Base-by-base conservation (phyloP, 2,797 vertebrate species). In the Molossus alvarezi region DNA sequence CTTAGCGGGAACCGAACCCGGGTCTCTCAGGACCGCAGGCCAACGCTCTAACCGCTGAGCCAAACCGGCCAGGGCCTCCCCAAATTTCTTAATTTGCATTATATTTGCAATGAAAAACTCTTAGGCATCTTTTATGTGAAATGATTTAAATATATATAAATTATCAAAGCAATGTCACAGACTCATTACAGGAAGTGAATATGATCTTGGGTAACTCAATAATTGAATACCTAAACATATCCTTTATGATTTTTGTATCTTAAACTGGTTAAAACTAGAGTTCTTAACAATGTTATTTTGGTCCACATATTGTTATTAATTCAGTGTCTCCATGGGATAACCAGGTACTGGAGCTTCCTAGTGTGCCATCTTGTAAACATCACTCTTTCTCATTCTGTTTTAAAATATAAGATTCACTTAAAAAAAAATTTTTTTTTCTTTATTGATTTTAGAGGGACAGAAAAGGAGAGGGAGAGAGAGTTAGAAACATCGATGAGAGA, bases 171-270 rank as follows among this genome's bases (percentile, higher is more conserved):
- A 82, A 5, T 80, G 29, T 73, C 25, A 75, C 29, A 48, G n/a
- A 81, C 9, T 45, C 62, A 33, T 9, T 92, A 48, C 29, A 73
- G 45, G 64, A 18, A 82, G 13, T 77, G 17, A 65, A 64, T 69
- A 48, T 37, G 33, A 69, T 90, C 48, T 90, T 64, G 48, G 53
- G 33, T 79, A 79, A 73, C 77, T 90, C 51, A 85, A 81, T 81
- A 90, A 65, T 23, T 48, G 29, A 88, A 33, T 81, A 80, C 29
- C 51, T 88, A n/a, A 71, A 81, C 72, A 64, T 75, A 25, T 29
- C 29, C 64, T 88, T 90, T 84, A 25, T 64, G 57, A 72, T 41
- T 69, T 33, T 41, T 67, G 2, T 81, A 17, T 92, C 7, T 21
- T 6, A 81, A 21, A 67, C 13, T 55, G 12, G 21, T 65, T 76